phyloP scores from a whole-genome alignment of 2,797 vertebrate species.

The Protonibea diacanthus region DNA sequence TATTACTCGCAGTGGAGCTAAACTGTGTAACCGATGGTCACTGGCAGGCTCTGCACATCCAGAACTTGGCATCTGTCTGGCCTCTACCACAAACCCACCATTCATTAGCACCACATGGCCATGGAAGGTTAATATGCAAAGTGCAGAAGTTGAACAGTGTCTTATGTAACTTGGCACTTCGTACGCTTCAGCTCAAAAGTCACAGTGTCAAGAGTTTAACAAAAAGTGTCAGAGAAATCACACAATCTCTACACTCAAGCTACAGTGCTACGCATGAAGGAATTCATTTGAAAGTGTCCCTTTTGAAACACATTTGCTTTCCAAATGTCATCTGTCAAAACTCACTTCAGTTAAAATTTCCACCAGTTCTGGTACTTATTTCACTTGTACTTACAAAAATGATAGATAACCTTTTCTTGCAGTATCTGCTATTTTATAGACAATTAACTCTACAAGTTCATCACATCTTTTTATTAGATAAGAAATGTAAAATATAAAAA shows the following conservation, averaged over 20 bases:
- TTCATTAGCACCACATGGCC: slow-evolving; percentile 53
- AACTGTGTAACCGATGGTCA: slow-evolving; percentile 55
- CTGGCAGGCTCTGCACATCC: slow-evolving; percentile 50
- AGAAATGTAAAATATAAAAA: not conserved
- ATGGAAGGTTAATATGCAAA: slow-evolving; percentile 29
- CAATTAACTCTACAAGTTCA: not conserved
- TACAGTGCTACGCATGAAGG: not conserved
- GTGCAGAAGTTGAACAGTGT: slow-evolving; percentile 6
- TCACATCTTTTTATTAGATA: not conserved
- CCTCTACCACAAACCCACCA: slow-evolving; percentile 67
- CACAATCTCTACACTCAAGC: not conserved
- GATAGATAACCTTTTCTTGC: not conserved
- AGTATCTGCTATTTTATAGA: not conserved
- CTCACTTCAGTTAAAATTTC: not conserved
- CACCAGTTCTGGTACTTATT: too few species aligned
- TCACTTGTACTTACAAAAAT: too few species aligned
- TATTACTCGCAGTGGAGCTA: slow-evolving; percentile 42
- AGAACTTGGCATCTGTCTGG: slow-evolving; percentile 56
- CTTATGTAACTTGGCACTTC: slow-evolving; percentile 5
- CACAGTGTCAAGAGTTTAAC: not conserved
- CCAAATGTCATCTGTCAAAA: not conserved
- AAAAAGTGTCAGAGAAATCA: not conserved
- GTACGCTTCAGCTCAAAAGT: slow-evolving; percentile 25
- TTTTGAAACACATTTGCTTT: not conserved
- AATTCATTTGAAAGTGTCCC: slow-evolving; percentile 1